These are phyloP conservation scores for Mamestra configurata DNA, from an alignment of 1,140 invertebrate species.

Conservation along the genomic window DNA sequence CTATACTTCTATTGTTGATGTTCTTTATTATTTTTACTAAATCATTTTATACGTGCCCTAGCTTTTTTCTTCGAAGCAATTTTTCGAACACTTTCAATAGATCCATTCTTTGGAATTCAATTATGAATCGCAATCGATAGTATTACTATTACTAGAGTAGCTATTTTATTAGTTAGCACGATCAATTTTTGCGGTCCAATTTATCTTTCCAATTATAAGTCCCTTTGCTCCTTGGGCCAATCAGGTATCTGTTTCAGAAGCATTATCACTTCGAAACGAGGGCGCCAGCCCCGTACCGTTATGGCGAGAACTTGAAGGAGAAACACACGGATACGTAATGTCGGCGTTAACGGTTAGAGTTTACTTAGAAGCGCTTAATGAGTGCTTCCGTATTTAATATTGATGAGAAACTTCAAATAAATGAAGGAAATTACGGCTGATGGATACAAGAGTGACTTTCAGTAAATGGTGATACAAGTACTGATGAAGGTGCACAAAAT, in stretches of 20 bases:
- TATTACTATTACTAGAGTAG: slow-evolving; percentile 8
- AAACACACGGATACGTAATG: slow-evolving; percentile 58
- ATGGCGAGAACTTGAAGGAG: slow-evolving; percentile 65
- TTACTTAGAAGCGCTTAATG: slow-evolving; percentile 17
- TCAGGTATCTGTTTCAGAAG: slow-evolving; percentile 70
- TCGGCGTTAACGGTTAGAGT: slow-evolving; percentile 17
- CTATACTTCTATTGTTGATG: background rate
- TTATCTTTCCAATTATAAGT: slow-evolving; percentile 75
- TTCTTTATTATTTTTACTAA: background rate
- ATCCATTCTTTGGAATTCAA: slow-evolving; percentile 18
- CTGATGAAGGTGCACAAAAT: background rate
- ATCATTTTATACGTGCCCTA: background rate
- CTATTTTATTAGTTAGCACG: slow-evolving; percentile 35
- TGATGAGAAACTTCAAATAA: slow-evolving; percentile 13
- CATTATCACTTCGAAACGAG: slow-evolving; percentile 78
- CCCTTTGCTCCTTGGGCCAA: slow-evolving; percentile 67
- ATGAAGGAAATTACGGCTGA: slow-evolving; percentile 1
- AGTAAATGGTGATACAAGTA: background rate
- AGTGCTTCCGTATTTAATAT: slow-evolving; percentile 33
- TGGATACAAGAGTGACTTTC: background rate
- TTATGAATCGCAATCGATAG: slow-evolving; percentile 30
- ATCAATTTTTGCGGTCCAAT: slow-evolving; percentile 63
- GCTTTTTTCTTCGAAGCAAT: background rate
- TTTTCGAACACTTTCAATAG: slow-evolving; percentile 9
- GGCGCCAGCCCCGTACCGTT: slow-evolving; percentile 71